These are phyloP conservation scores for Enoplosus armatus DNA, from an alignment of 2,797 vertebrate species.

Conservation along the genomic window DNA sequence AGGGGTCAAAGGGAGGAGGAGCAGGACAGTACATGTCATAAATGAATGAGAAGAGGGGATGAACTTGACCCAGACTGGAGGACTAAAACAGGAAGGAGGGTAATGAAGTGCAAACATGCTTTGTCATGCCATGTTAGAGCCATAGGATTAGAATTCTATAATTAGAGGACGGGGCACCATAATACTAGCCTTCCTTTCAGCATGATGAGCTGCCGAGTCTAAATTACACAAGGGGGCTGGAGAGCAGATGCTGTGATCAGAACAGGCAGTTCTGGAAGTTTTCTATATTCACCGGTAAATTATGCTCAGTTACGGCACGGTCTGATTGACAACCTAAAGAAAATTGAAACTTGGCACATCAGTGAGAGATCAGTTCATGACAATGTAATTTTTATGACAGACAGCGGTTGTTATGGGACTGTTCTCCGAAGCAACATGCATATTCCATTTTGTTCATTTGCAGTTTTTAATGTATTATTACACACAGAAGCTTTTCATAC, in stretches of 20 bases:
- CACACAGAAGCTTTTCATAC: conserved; percentile 28
- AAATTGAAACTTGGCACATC: conserved; percentile 20
- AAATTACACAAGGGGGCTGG: conserved; percentile 68
- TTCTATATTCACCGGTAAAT: conserved; percentile 44
- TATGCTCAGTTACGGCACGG: conserved; percentile 21
- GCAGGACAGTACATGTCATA: conserved; percentile 63
- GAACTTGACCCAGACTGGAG: conserved; percentile 85
- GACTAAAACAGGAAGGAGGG: conserved; percentile 76
- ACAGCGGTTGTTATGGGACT: conserved; percentile 35
- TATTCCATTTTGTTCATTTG: conserved; percentile 42
- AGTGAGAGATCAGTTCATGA: conserved; percentile 46
- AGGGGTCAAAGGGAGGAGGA: conserved; percentile 68
- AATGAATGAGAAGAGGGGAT: conserved; percentile 74
- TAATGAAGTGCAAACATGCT: conserved; percentile 86
- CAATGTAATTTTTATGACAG: conserved; percentile 33
- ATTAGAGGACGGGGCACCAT: conserved; percentile 82
- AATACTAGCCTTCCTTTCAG: conserved; percentile 78
- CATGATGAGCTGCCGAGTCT: conserved; percentile 68
- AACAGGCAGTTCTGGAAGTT: conserved; percentile 59
- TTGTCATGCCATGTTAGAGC: conserved; percentile 83
- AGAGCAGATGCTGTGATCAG: conserved; percentile 76
- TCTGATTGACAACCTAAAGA: conserved; percentile 49
- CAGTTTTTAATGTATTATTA: conserved; percentile 47
- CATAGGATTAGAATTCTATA: conserved; percentile 84
- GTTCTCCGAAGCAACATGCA: conserved; percentile 38